Evolutionary conservation across 1,140 invertebrate species (phyloP).

Genomic region (Plutomurus gul): DNA sequence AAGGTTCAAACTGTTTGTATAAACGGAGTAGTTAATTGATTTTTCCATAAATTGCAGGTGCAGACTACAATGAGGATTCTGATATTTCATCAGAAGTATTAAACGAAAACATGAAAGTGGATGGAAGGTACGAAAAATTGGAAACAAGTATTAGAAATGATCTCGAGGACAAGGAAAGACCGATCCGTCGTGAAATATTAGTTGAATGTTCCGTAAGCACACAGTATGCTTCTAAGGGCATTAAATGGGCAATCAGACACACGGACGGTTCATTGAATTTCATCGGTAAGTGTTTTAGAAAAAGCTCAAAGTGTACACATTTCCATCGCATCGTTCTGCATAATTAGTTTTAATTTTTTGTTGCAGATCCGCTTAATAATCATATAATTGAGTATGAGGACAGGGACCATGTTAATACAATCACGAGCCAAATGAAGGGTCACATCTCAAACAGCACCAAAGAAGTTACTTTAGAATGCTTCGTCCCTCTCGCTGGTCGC

Average conservation of each 20-base stretch:
- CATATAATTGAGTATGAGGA: not conserved
- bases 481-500: not conserved
- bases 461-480: not conserved
- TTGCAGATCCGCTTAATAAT: not conserved
- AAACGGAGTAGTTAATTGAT: not conserved
- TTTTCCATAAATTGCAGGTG: not conserved
- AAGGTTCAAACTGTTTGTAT: no score
- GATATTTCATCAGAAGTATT: not conserved
- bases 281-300: no score
- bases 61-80: not conserved
- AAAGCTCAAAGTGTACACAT: no score
- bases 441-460: not conserved
- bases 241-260: no score
- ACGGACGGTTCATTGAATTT: no score
- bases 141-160: not conserved
- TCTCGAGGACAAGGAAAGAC: no score
- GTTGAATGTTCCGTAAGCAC: not conserved
- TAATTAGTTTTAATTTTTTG: not conserved
- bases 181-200: not conserved
- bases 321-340: no score
- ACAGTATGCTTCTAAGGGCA: no score
- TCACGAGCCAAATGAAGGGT: not conserved
- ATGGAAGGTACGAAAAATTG: not conserved
- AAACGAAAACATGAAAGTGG: not conserved
- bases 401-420: not conserved